Conservation (phyloP, 2,888 invertebrate genomes). For the Tortricodes alternella region DNA sequence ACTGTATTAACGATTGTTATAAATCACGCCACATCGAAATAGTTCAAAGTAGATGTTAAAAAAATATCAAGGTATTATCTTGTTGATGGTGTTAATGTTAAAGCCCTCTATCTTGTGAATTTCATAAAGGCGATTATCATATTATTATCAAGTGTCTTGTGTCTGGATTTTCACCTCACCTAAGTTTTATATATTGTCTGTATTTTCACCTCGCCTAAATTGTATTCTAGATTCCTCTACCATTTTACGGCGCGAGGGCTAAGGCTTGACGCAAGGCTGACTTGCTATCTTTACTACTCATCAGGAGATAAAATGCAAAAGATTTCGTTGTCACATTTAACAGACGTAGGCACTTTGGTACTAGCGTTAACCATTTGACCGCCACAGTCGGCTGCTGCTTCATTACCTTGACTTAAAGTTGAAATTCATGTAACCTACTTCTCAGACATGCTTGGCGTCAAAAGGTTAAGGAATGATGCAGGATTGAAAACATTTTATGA, state of each 20-base stretch:
- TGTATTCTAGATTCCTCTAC: conserved; percentile 1
- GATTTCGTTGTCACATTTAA: conserved; percentile 3
- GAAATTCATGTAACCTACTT: too few species aligned
- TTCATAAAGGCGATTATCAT: conserved; percentile 11
- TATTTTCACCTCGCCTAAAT: conserved; percentile 5
- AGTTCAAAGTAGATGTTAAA: too few species aligned
- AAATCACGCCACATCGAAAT: too few species aligned
- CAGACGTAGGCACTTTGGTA: background rate
- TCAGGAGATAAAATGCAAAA: background rate
- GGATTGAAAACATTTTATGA: too few species aligned
- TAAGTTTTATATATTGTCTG: conserved; percentile 8
- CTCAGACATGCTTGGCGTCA: too few species aligned
- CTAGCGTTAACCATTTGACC: background rate
- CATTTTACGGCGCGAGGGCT: background rate
- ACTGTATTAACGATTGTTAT: too few species aligned
- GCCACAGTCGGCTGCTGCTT: too few species aligned
- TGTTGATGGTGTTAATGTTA: too few species aligned
- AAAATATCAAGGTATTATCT: background rate
- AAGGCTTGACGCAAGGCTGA: conserved; percentile 4
- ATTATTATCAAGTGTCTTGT: too few species aligned
- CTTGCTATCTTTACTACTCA: conserved; percentile 1
- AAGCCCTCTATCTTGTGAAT: conserved; percentile 4
- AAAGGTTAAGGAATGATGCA: too few species aligned
- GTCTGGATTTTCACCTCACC: conserved; percentile 6
- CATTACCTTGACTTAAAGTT: too few species aligned